Base-by-base conservation (phyloP, 2,797 vertebrate genomes). In the Sebastes itinus region DNA sequence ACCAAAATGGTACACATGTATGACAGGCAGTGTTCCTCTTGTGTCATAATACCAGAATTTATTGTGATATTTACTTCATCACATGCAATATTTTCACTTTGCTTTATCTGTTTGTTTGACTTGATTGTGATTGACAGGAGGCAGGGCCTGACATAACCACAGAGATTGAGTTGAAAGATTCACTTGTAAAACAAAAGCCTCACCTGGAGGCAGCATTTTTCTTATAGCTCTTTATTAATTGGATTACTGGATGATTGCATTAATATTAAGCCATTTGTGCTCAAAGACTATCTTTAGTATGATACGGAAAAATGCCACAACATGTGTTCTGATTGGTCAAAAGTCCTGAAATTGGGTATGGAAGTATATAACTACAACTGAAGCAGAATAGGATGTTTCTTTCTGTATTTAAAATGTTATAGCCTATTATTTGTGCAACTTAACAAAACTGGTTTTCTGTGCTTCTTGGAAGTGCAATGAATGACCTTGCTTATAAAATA, bases 41-140 rank as follows among this genome's bases (percentile, higher is more conserved):
- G 38, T 75, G 46, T 74, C 35, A 27, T 32, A 12, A 69, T 23
- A 23, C 52, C 63, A 66, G 68, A 25, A 59, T 69, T 65, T 77
- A n/a, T 74, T 27, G 28, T 35, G 49, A 75, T 71, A 59, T 38
- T 72, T 49, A 25, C 55, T 60, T 75, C 63, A 14, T 78, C 27
- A 12, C 68, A 27, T 25, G 32, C 32, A 3, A 3, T 59, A 25
- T 52, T 77, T 77, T 42, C 52, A 9, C 58, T 56, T 62, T 35
- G 46, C 35, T 27, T 23, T 4, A 32, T 46, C 23, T 59, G 72
- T 20, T 64, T n/a, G 55, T 62, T 82, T 30, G 32, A 25, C n/a
- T 61, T 16, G 38, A 23, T 61, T 61, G 64, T 68, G 70, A 79
- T 67, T 70, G 77, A 61, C 75, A 22, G 6, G 20, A 72, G 64